Conservation (phyloP, 2,113 vertebrate species). For the Ammodytes dubius region DNA sequence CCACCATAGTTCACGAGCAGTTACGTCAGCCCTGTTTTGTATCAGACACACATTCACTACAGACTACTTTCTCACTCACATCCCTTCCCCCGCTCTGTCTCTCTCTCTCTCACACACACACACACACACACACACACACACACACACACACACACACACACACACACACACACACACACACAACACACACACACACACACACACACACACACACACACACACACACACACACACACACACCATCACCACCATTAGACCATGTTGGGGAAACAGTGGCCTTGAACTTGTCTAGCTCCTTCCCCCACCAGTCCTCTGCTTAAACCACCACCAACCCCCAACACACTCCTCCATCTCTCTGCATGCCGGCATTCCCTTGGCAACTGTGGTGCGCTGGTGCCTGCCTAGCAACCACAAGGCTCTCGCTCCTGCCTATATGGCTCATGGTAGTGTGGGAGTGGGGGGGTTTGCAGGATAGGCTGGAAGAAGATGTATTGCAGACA, state of each 20-base stretch:
- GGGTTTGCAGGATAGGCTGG: constrained; percentile 42
- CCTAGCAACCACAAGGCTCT: constrained; percentile 80
- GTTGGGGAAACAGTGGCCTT: constrained; percentile 69
- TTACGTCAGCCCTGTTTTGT: constrained; percentile 70
- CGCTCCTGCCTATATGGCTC: constrained; percentile 46
- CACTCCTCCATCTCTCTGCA: constrained; percentile 68
- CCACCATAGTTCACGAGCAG: constrained; percentile 45
- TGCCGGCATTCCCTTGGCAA: constrained; percentile 81
- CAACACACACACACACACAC: constrained; percentile 35
- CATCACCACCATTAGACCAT: constrained; percentile 58
- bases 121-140: constrained; percentile 23
- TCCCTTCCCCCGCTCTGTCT: constrained; percentile 74
- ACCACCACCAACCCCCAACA: constrained; percentile 77
- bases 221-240: constrained; percentile 23
- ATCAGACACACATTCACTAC: constrained; percentile 50
- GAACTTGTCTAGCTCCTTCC: constrained; percentile 80
- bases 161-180: constrained; percentile 44
- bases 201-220: constrained; percentile 33
- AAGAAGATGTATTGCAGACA: constrained; percentile 56
- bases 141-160: constrained; percentile 25
- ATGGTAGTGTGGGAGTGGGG: constrained; percentile 58
- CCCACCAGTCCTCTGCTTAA: constrained; percentile 56
- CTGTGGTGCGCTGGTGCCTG: constrained; percentile 74
- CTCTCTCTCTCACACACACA: constrained; percentile 39
- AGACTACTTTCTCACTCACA: constrained; percentile 46